Percentiles rank a stretch among this genome's conserved stretches.
phyloP scores from a whole-genome alignment of 2,113 vertebrate genomes.

The Orycteropus afer region DNA sequence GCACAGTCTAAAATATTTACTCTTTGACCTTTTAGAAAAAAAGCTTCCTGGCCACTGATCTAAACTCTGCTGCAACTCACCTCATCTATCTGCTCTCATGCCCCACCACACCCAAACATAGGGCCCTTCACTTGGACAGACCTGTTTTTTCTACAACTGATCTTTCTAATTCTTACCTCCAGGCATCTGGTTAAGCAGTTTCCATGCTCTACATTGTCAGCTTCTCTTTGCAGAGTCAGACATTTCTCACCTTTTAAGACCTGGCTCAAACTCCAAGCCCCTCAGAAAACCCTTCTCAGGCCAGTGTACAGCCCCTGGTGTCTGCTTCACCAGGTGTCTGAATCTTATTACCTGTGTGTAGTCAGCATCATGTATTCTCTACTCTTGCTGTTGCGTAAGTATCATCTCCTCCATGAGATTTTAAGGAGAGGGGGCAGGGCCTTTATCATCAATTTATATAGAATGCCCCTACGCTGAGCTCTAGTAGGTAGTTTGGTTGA shows the following conservation, averaged over 20 bases:
- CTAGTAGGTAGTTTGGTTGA: neutral
- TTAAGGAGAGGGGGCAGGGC: constrained; percentile 21
- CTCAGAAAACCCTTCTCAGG: neutral
- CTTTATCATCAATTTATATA: constrained; percentile 40
- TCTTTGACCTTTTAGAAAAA: constrained; percentile 37
- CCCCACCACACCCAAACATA: neutral
- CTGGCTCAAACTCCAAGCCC: neutral
- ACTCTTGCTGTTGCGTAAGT: neutral
- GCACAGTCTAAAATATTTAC: constrained; percentile 41
- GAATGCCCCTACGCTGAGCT: neutral
- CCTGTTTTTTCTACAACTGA: neutral
- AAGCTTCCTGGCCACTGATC: neutral
- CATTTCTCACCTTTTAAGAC: neutral
- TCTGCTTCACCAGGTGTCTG: neutral
- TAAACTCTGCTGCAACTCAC: neutral
- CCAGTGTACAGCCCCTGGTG: neutral
- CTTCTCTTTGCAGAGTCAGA: neutral
- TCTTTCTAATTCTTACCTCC: neutral
- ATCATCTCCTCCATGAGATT: constrained; percentile 37
- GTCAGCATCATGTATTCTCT: neutral
- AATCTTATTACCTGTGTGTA: neutral
- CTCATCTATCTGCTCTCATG: neutral
- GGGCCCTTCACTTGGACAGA: neutral
- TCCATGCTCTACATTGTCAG: neutral
- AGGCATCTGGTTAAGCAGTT: neutral